Evolutionary conservation across 2,888 invertebrate genomes (phyloP), one percentile per base, ranked within the genome.

Genomic region (Acanthopleura granulata): DNA sequence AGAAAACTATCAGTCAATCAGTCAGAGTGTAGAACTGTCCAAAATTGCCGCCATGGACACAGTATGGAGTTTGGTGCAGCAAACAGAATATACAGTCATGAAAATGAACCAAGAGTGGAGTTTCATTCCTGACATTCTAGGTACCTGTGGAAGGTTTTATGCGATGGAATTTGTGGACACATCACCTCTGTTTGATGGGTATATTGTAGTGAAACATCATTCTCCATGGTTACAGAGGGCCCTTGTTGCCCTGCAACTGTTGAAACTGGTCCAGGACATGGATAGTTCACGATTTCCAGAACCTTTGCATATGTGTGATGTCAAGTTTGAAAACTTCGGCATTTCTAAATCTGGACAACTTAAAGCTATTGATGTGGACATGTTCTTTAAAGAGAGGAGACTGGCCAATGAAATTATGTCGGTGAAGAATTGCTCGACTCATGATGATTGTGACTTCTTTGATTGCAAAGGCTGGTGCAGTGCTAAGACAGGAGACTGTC

Each of bases 301-400:
- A 81, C 93, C 93, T 0, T 91, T 94, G 77, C 92, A 93, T 84
- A 89, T 94, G 30, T 95, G 95, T 89, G 94, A 94, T 90, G 91
- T 94, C 0, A 94, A 94, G 89, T 90, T 93, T 77, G 92, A 92
- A 77, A 93, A 94, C 86, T 94, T 94, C 89, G 94, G 94, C 0
- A 85, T 93, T 0, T 91, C 92, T 62, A 75, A 74, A 0, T 82
- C 86, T 62, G 84, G 85, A 22, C 75, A 78, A 9, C 81, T 89
- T 15, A 88, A 93, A 88, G 93, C 93, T 79, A 89, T 94, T 49
- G 94, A 94, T 88, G 89, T 93, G 29, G 93, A 94, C 82, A 92
- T 93, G 1, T 93, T 93, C 4, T 93, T 93, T 83, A 93, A 94
- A 22, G 91, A 91, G 74, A 92, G 92, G 12, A 90, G 82, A 18